Base-by-base conservation (phyloP, 2,797 vertebrate genomes). In the Podarcis lilfordi region DNA sequence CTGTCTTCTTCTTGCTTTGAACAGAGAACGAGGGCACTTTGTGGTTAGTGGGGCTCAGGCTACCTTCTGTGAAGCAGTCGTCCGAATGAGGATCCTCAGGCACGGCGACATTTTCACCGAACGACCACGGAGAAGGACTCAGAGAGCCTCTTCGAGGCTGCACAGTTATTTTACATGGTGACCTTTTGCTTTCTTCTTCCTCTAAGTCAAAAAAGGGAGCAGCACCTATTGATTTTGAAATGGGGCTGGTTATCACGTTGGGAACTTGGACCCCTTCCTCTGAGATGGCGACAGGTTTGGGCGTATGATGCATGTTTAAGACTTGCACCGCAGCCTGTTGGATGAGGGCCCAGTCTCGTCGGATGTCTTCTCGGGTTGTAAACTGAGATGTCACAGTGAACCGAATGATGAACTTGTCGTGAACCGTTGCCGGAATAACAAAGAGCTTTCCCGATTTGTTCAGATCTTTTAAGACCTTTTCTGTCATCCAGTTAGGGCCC, bases 371-470 rank as follows among this genome's bases (percentile, higher is more conserved):
- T 17, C 95, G 95, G 4, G 98, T 98, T 35, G 98, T 99, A 95
- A 98, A 98, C 97, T 99, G 99, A 21, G 99, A 99, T 0, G 99
- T 99, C 92, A 99, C 98, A 0, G 98, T 97, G 87, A 99, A 99
- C 88, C 99, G 98, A 89, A 99, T 98, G 92, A 99, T 99, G 89
- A 98, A 91, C 93, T 98, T 98, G 91, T 97, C 97, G 80, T 92
- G 94, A 89, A 99, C 92, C 9, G 98, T 98, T 8, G 98, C 98
- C 1, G 98, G 98, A 91, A 99, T 98, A 88, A 99, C 98, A 95
- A 98, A 99, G 94, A 99, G 98, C 85, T 50, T 97, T 43, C 98
- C 98, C 0, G 97, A 97, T 76, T 96, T 96, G 37, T 97, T 98
- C 77, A 99, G 92, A 85, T 98, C 98, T 89, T 97, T 96, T 89